Percentiles rank a stretch among this genome's conserved stretches.
These are phyloP conservation scores for Hirundo rustica DNA, from an alignment of 2,797 vertebrate species.

Conservation along the genomic window DNA sequence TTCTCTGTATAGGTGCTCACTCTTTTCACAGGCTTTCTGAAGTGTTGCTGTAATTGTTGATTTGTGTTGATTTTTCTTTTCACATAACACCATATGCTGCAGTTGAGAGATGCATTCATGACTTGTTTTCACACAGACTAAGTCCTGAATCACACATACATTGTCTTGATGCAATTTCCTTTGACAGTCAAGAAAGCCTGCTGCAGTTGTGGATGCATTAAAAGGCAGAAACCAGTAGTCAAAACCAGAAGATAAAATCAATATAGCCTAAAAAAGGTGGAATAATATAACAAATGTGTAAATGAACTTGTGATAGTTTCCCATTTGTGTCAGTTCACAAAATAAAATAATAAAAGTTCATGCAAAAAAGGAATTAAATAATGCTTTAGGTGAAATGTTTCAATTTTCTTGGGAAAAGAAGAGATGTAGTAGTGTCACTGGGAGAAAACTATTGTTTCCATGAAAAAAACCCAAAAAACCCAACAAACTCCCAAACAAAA, in stretches of 20 bases:
- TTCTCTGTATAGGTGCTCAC: background rate
- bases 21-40: slow-evolving; percentile 55
- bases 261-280: background rate
- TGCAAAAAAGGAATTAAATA: background rate
- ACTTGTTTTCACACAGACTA: slow-evolving; percentile 25
- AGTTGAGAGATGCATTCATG: slow-evolving; percentile 32
- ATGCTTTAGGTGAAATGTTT: background rate
- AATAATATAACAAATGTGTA: background rate
- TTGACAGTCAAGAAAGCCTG: background rate
- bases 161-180: slow-evolving; percentile 40
- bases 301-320: slow-evolving; percentile 1
- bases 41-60: slow-evolving; percentile 67
- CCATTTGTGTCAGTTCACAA: background rate
- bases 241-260: background rate
- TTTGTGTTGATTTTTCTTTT: slow-evolving; percentile 61
- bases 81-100: slow-evolving; percentile 54
- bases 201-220: background rate
- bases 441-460: background rate
- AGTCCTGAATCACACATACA: slow-evolving; percentile 13
- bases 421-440: background rate
- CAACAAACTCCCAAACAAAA: background rate
- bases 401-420: background rate
- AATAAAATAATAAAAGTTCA: background rate
- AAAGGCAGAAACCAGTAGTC: background rate
- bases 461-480: background rate